A percentile compares a stretch with the other conserved stretches of the same genome.
Evolutionary conservation across 2,797 vertebrate species (phyloP).

Genomic region (Urophycis tenuis): DNA sequence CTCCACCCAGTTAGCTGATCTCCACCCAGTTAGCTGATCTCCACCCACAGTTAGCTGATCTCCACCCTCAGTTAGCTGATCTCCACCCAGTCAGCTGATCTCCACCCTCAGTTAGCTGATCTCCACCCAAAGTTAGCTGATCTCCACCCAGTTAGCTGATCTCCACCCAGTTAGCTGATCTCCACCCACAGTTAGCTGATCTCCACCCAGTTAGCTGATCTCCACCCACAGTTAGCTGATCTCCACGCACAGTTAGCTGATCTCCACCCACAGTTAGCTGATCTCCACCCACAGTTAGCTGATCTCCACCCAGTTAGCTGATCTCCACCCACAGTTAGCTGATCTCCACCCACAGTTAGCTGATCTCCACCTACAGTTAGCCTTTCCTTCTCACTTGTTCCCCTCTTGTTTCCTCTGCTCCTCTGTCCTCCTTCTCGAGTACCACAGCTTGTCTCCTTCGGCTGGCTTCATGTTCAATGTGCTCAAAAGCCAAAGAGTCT

Average conservation of each 20-base stretch:
- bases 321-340: conserved; percentile 18
- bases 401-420: neutral
- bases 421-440: conserved; percentile 12
- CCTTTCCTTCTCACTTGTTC: neutral
- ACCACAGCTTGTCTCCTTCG: conserved; percentile 59
- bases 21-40: no score
- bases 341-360: conserved; percentile 13
- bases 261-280: no score
- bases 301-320: conserved; percentile 15
- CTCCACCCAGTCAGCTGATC: no score
- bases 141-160: conserved; percentile 19
- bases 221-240: conserved; percentile 19
- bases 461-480: conserved; percentile 53
- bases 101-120: conserved; percentile 30
- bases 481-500: conserved; percentile 59
- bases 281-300: conserved; percentile 18
- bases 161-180: conserved; percentile 11
- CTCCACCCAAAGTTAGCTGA: conserved; percentile 25
- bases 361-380: conserved; percentile 31
- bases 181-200: conserved; percentile 19
- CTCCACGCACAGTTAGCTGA: conserved; percentile 21
- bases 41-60: conserved; percentile 32
- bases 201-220: conserved; percentile 11
- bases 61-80: conserved; percentile 21
- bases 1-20: conserved; percentile 25